Evolutionary conservation across 1,140 invertebrate species (phyloP), one percentile per base, ranked within the genome.

Genomic region (Venustaconcha ellipsiformis): DNA sequence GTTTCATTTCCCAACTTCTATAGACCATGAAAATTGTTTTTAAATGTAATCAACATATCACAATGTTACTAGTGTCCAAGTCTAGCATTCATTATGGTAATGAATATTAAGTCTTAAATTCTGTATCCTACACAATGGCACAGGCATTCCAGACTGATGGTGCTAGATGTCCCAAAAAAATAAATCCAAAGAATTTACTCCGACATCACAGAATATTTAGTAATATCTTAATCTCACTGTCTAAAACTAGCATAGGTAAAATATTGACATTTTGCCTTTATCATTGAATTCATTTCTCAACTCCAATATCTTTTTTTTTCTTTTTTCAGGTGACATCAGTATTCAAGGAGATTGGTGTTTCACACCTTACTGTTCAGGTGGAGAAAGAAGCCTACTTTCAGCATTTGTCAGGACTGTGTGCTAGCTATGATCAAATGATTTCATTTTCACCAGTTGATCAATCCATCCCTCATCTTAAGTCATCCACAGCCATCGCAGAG

Each of bases 381-480:
- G 90, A 91, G 78, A 91, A 91, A 80, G 86, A 89, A 62, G 78
- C 83, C 2, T 91, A 86, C 78, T 90, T 88, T 70, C 86, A 87
- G 63, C 89, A 91, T 78, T 76, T 91, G 69, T 85, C 87, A 17
- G 90, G 89, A 66, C 82, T 91, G 11, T 86, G 89, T 69, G 79
- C 88, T 14, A 82, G 74, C 58, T 80, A 78, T 68, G 81, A 85
- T 67, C 81, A 84, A 48, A 48, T 48, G 37, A 48, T 48, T 48
- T 48, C 37, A 48, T 48, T 48, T 11, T 48, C 37, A 48, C 37
- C 37, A 48, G 37, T 11, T 6, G 37, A 48, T 48, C 37, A 48
- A 48, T 0, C 37, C 37, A 48, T 4, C 37, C 11, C 6, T 48
- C 37, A 48, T 2, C 37, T 48, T 0, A 48, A 48, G 37, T 48